A percentile compares a stretch with the other conserved stretches of the same genome.
These are phyloP conservation scores for Xenopus laevis DNA, from an alignment of 2,113 vertebrate species.

Conservation along the genomic window DNA sequence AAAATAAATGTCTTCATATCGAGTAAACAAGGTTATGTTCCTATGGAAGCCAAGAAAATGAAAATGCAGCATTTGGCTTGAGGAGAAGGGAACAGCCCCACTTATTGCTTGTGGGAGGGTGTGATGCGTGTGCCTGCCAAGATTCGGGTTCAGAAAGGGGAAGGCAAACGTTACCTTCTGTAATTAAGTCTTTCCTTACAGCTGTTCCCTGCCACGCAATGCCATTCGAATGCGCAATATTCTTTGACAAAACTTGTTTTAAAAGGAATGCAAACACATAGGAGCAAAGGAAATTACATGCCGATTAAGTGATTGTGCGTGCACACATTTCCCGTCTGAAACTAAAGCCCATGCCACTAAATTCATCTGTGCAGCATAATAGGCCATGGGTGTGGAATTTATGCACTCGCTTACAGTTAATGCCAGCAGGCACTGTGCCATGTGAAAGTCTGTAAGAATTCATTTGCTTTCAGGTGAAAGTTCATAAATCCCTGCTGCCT, in stretches of 20 bases:
- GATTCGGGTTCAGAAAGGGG: conserved; percentile 4
- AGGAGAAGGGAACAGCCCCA: conserved; percentile 27
- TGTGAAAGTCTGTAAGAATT: not conserved
- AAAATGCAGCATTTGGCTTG: not conserved
- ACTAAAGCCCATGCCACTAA: not conserved
- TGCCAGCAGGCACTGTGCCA: not conserved
- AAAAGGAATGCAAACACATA: conserved; percentile 6
- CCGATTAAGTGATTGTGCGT: not conserved
- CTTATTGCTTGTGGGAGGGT: conserved; percentile 23
- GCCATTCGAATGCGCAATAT: not conserved
- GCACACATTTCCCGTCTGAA: not conserved
- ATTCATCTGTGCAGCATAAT: not conserved
- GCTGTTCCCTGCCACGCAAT: not conserved
- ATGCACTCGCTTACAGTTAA: not conserved
- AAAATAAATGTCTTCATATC: conserved; percentile 20
- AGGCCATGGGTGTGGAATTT: not conserved
- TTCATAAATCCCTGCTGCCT: too few species aligned
- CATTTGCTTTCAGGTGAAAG: too few species aligned
- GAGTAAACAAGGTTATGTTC: not conserved
- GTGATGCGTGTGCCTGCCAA: conserved; percentile 20
- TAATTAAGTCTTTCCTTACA: conserved; percentile 20
- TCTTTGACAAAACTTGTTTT: conserved; percentile 19
- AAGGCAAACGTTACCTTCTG: not conserved
- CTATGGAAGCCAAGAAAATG: conserved; percentile 15
- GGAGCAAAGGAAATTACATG: not conserved